Evolutionary conservation across 2,797 vertebrate genomes (phyloP).

Genomic region (Scolopax rusticola): DNA sequence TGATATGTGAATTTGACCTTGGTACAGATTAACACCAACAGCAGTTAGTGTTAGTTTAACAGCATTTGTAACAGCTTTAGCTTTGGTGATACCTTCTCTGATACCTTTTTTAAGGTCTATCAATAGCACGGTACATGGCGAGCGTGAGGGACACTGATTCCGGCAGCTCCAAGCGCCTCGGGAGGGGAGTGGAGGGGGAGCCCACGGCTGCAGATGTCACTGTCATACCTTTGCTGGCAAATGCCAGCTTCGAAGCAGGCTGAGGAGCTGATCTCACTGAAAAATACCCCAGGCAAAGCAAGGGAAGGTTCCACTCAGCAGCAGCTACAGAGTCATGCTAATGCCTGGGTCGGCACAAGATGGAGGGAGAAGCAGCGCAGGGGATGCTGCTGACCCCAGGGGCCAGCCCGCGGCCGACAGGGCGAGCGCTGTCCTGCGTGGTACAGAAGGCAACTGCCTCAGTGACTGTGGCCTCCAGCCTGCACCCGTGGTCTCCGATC

Average conservation of each 20-base stretch:
- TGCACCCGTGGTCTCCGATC: too few species aligned
- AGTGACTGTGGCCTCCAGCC: not conserved
- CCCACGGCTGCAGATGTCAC: slow-evolving; percentile 14
- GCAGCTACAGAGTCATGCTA: not conserved
- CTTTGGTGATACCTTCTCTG: not conserved
- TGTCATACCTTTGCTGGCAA: slow-evolving; percentile 27
- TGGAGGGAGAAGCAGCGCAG: not conserved
- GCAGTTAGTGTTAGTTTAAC: not conserved
- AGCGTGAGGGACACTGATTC: not conserved
- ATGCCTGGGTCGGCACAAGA: not conserved
- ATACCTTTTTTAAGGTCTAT: not conserved
- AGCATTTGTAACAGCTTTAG: not conserved
- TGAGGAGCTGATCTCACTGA: not conserved
- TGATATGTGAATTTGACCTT: slow-evolving; percentile 10
- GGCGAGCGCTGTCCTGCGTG: not conserved
- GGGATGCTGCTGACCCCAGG: not conserved
- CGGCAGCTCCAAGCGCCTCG: not conserved
- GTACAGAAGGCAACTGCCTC: not conserved
- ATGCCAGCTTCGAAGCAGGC: slow-evolving; percentile 4
- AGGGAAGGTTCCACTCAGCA: rapidly evolving
- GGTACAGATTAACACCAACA: not conserved
- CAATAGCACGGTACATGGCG: not conserved
- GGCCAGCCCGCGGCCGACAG: rapidly evolving
- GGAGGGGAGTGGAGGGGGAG: not conserved
- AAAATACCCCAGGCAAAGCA: not conserved